phyloP scores from a whole-genome alignment of 2,888 invertebrate genomes.

The Colletes collaris region DNA sequence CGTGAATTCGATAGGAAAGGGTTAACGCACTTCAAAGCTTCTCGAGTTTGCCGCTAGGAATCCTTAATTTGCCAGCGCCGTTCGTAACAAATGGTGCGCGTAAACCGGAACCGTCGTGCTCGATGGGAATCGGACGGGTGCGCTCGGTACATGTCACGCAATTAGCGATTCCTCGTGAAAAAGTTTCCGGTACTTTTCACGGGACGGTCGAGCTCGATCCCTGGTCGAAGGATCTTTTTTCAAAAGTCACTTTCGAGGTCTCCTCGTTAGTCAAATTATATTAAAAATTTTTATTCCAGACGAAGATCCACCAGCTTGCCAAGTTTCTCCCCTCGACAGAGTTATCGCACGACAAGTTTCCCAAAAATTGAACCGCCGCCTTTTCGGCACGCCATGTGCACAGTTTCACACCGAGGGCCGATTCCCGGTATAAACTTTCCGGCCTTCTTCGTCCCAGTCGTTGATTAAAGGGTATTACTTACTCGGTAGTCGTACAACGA shows the following conservation, averaged over 20 bases:
- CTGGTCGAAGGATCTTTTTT: no score
- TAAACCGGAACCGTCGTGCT: not conserved
- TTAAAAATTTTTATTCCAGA: no score
- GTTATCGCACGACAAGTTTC: no score
- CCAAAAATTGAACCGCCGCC: not conserved
- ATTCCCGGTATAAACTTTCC: slow-evolving; percentile 42
- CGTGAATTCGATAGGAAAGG: not conserved
- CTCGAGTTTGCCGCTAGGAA: not conserved
- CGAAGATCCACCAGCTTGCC: no score
- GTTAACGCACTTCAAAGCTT: not conserved
- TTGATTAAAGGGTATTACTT: slow-evolving; percentile 64
- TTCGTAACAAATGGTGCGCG: not conserved
- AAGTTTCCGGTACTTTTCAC: no score
- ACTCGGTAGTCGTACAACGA: slow-evolving; percentile 40
- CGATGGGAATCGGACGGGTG: slow-evolving; percentile 2
- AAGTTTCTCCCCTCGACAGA: no score
- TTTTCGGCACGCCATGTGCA: not conserved
- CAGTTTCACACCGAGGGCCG: not conserved
- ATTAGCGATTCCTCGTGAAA: no score
- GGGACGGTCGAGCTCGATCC: no score
- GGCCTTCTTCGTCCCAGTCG: slow-evolving; percentile 19
- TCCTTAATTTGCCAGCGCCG: not conserved
- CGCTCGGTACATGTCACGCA: not conserved
- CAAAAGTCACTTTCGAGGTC: no score
- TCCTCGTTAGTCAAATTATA: no score